A percentile compares a stretch with the other conserved stretches of the same genome.
These are phyloP conservation scores for Bacillus rossius DNA, from an alignment of 1,140 invertebrate genomes.

Conservation along the genomic window DNA sequence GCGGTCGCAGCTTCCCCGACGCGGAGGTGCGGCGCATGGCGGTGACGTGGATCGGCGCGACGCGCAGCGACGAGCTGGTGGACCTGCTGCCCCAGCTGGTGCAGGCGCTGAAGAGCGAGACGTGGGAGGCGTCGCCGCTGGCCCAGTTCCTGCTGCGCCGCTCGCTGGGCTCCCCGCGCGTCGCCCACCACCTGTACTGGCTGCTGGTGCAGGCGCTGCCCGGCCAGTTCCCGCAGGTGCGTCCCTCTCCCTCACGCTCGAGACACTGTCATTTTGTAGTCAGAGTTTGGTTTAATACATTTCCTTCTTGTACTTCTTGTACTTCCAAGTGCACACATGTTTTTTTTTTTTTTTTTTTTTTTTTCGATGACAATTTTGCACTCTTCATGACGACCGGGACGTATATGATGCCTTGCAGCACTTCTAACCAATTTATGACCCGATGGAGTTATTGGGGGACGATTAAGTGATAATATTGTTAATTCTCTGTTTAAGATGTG, in stretches of 20 bases:
- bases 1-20: slow-evolving; percentile 92
- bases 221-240: slow-evolving; percentile 60
- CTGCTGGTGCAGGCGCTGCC: slow-evolving; percentile 73
- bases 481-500: too few relatives aligned
- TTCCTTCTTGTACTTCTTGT: too few relatives aligned
- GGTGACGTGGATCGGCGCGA: slow-evolving; percentile 69
- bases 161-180: slow-evolving; percentile 76
- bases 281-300: too few relatives aligned
- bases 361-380: too few relatives aligned
- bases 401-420: too few relatives aligned
- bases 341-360: too few relatives aligned
- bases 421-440: too few relatives aligned
- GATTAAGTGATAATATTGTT: too few relatives aligned
- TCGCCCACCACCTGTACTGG: slow-evolving; percentile 96
- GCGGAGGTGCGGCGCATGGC: slow-evolving; percentile 78
- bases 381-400: too few relatives aligned
- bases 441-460: too few relatives aligned
- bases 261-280: too few relatives aligned
- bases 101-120: slow-evolving; percentile 69
- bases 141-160: slow-evolving; percentile 53
- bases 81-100: slow-evolving; percentile 91
- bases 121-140: slow-evolving; percentile 52
- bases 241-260: not conserved
- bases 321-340: too few relatives aligned
- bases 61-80: slow-evolving; percentile 82